Evolutionary conservation across 2,113 vertebrate genomes (phyloP).

Genomic region (Nesospiza acunhae): DNA sequence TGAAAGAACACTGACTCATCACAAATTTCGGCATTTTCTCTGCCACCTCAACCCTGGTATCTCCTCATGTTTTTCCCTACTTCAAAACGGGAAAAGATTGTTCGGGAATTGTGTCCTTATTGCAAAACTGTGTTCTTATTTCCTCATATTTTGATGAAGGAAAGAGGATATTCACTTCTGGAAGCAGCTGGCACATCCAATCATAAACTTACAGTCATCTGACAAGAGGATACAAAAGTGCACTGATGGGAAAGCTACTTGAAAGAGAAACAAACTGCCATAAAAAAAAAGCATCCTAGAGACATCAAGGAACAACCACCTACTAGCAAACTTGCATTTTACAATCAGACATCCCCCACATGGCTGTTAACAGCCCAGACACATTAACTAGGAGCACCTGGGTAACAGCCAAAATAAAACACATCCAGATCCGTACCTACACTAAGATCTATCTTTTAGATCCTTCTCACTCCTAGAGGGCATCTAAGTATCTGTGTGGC

Average conservation of each 20-base stretch:
- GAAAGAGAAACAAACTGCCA: constrained; percentile 10
- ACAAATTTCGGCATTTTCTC: background rate
- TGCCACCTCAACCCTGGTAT: background rate
- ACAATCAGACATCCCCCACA: constrained; percentile 56
- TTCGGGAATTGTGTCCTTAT: background rate
- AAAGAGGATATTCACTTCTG: background rate
- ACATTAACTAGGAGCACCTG: constrained; percentile 71
- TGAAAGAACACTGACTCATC: background rate
- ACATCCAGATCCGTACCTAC: constrained; percentile 30
- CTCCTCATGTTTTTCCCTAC: background rate
- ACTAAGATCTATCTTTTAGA: background rate
- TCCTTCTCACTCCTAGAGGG: background rate
- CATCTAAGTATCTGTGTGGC: background rate
- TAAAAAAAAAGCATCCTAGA: background rate
- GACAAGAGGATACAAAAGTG: background rate
- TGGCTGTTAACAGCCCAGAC: constrained; percentile 63
- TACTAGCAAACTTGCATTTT: constrained; percentile 35
- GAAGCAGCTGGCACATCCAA: background rate
- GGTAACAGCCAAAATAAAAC: constrained; percentile 61
- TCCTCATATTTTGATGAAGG: background rate
- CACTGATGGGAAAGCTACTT: background rate
- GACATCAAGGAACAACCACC: constrained; percentile 55
- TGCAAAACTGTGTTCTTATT: background rate
- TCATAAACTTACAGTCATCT: background rate
- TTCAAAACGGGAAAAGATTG: background rate